A percentile compares a stretch with the other conserved stretches of the same genome.
phyloP scores from a whole-genome alignment of 2,113 vertebrate genomes.

The Calyptommatus sinebrachiatus region DNA sequence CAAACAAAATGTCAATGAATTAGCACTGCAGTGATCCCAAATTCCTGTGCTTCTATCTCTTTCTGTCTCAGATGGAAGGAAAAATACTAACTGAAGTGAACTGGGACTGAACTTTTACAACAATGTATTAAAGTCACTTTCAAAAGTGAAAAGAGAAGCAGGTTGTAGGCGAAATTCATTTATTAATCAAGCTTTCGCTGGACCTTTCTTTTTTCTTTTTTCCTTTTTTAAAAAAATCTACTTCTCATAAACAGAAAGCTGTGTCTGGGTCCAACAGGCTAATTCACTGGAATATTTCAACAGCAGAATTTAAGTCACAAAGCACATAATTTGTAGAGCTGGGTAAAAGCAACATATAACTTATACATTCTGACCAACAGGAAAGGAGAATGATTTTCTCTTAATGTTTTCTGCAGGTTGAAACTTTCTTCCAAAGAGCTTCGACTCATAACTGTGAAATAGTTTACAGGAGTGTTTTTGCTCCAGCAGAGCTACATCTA shows the following conservation, averaged over 20 bases:
- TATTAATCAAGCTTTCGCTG: too few species aligned
- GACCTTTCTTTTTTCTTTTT: background rate
- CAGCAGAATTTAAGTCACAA: background rate
- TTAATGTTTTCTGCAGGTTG: background rate
- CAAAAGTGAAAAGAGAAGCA: too few species aligned
- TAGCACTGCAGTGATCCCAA: too few species aligned
- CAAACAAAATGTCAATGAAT: too few species aligned
- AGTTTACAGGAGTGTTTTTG: background rate
- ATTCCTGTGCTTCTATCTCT: too few species aligned
- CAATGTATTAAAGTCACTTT: too few species aligned
- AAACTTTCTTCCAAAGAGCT: background rate
- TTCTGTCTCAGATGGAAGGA: too few species aligned
- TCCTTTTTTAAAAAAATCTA: too few species aligned
- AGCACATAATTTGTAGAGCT: background rate
- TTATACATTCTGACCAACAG: background rate
- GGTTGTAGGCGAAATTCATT: too few species aligned
- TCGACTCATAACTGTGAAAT: background rate
- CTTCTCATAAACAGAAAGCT: background rate
- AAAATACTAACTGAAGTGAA: too few species aligned
- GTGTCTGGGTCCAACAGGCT: background rate
- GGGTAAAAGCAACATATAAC: background rate
- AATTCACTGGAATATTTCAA: background rate
- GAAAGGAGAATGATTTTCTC: background rate
- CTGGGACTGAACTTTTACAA: too few species aligned
- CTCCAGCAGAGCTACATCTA: background rate